Evolutionary conservation across 2,888 invertebrate species (phyloP).

Genomic region (Tetranychus truncatus): DNA sequence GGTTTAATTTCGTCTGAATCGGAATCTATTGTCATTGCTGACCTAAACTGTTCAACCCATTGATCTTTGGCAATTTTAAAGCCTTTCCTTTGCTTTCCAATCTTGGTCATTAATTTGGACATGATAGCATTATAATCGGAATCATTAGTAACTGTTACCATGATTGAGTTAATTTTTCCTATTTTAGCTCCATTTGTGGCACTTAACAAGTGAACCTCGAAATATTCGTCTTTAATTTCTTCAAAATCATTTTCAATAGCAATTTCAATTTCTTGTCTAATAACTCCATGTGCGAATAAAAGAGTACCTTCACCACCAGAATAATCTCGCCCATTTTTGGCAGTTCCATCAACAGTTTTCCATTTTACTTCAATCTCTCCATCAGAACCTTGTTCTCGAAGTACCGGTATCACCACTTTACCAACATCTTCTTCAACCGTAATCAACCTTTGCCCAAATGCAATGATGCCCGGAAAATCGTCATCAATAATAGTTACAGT

Average conservation of each 20-base stretch:
- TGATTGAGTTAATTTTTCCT: conserved; percentile 35
- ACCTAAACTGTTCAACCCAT: conserved; percentile 35
- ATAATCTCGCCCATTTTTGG: conserved; percentile 39
- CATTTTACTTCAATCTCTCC: conserved; percentile 39
- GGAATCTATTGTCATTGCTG: conserved; percentile 30
- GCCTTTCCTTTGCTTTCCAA: not conserved
- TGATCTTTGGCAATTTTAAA: conserved; percentile 34
- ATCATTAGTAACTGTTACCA: conserved; percentile 40
- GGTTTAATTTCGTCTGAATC: conserved; percentile 36
- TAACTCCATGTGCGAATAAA: conserved; percentile 36
- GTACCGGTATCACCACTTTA: conserved; percentile 36
- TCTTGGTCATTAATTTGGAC: conserved; percentile 11
- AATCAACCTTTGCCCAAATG: conserved; percentile 40
- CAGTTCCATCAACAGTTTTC: conserved; percentile 41
- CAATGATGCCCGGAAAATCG: conserved; percentile 42
- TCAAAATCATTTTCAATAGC: conserved; percentile 41
- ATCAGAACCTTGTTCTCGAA: conserved; percentile 39
- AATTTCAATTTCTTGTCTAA: conserved; percentile 38
- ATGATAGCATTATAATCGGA: conserved; percentile 30
- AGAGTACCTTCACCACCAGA: conserved; percentile 38
- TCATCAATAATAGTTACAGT: conserved; percentile 43
- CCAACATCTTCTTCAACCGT: conserved; percentile 41
- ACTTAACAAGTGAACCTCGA: conserved; percentile 39
- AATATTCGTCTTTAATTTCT: conserved; percentile 43
- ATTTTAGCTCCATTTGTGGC: conserved; percentile 37